These are phyloP conservation scores for Drosophila villosipedis DNA, from an alignment of 2,888 invertebrate species.

Conservation along the genomic window DNA sequence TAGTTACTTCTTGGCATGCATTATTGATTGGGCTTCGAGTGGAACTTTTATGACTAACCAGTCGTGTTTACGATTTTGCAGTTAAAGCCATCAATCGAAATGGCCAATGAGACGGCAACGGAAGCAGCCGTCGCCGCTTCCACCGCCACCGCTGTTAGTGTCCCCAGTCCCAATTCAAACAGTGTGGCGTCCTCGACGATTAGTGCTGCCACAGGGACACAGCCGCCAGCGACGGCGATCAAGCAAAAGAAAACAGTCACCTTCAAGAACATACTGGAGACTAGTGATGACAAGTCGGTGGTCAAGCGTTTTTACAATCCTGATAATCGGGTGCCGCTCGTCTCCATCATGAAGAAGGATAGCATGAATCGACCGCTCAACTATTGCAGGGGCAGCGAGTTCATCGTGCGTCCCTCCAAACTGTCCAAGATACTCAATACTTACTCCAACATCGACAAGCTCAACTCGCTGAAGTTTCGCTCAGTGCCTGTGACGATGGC, in stretches of 20 bases:
- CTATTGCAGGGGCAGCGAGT: constrained; percentile 87
- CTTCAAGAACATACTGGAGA: constrained; percentile 88
- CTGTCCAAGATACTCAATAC: constrained; percentile 88
- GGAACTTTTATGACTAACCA: constrained; percentile 49
- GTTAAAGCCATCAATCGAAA: constrained; percentile 62
- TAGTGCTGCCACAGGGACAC: constrained; percentile 16
- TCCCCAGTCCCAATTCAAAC: constrained; percentile 27
- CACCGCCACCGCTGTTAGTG: constrained; percentile 19
- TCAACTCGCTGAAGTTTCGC: constrained; percentile 84
- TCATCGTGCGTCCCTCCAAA: constrained; percentile 88
- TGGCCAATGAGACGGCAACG: constrained; percentile 59
- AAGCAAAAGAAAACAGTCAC: constrained; percentile 88
- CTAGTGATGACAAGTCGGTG: constrained; percentile 88
- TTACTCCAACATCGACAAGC: constrained; percentile 86
- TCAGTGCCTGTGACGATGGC: constrained; percentile 43
- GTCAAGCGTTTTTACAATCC: constrained; percentile 87
- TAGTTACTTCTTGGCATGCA: constrained; percentile 69
- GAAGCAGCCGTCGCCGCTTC: constrained; percentile 34
- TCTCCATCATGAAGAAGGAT: constrained; percentile 89
- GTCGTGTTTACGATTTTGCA: constrained; percentile 53
- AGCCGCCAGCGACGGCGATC: constrained; percentile 18
- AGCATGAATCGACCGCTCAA: constrained; percentile 87
- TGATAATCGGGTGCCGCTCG: constrained; percentile 87
- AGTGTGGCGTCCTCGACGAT: constrained; percentile 20
- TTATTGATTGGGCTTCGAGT: constrained; percentile 65